Evolutionary conservation across 2,888 invertebrate species (phyloP), one percentile per base, ranked within the genome.

Genomic region (Mycalesis mineus): DNA sequence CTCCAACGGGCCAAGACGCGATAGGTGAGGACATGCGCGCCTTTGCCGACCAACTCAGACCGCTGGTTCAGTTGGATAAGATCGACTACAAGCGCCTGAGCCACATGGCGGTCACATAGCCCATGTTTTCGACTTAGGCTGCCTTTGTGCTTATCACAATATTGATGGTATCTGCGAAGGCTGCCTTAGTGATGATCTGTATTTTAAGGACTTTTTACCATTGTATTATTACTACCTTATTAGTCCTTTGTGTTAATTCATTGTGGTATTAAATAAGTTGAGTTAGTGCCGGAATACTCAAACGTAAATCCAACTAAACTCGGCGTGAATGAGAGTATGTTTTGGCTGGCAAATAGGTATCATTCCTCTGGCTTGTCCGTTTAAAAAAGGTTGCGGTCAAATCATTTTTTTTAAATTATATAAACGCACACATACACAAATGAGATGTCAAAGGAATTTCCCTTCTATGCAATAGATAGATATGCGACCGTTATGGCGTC

Each of bases 21-120:
- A 96, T 98, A 57, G 98, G 96, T 2, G 98, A 98, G 73, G 98
- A 98, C 75, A 98, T 98, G 95, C 93, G 96, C 61, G 93, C 95
- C 29, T 98, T 98, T 86, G 97, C 98, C 0, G 98, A 98, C 76
- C 98, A 98, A 75, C 89, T 98, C 2, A 94, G 96, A 71, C 98
- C 98, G 0, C 90, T 98, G 7, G 97, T 98, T 3, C 95, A 95
- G 67, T 91, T 98, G 7, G 98, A 98, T 75, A 98, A 98, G 86
- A 95, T 97, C 52, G 98, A 98, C 87, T 97, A 96, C 78, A 95
- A 96, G 75, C 88, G 95, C 61, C 85, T 95, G 6, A 89, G 88
- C 0, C 88, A 88, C 63, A 86, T 89, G 84, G 69, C 83, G 0
- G 82, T 74, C 55, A 76, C 85, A 58, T 88, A 88, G 73, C 74